phyloP scores from a whole-genome alignment of 2,113 vertebrate genomes.

The Motacilla tschutschensis region DNA sequence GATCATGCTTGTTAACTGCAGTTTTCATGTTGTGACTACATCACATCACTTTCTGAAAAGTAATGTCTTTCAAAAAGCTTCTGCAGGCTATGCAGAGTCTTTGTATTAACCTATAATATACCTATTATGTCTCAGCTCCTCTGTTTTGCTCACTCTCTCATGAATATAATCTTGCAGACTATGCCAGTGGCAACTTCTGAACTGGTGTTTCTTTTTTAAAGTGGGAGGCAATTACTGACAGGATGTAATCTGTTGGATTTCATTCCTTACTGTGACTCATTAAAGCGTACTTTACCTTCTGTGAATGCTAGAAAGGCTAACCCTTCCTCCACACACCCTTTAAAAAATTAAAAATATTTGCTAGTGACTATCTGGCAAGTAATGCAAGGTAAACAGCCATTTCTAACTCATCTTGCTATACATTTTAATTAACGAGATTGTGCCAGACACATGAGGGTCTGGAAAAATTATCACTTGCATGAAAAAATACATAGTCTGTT shows the following conservation, averaged over 20 bases:
- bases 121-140: neutral
- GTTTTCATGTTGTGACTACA: neutral
- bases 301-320: neutral
- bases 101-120: neutral
- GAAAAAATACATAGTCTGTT: neutral
- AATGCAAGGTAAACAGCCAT: neutral
- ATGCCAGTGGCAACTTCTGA: neutral
- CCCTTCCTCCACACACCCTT: neutral
- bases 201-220: neutral
- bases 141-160: neutral
- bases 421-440: neutral
- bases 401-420: neutral
- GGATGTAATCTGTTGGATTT: neutral
- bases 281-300: neutral
- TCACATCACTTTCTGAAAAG: neutral
- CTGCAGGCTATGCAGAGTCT: neutral
- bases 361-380: neutral
- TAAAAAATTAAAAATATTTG: neutral
- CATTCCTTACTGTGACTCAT: neutral
- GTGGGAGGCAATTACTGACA: neutral
- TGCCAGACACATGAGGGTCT: neutral
- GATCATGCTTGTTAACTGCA: neutral
- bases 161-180: neutral
- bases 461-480: neutral
- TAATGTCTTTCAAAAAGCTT: constrained; percentile 5